Conservation (phyloP, 1,140 invertebrate species). For the Drosophila sechellia region DNA sequence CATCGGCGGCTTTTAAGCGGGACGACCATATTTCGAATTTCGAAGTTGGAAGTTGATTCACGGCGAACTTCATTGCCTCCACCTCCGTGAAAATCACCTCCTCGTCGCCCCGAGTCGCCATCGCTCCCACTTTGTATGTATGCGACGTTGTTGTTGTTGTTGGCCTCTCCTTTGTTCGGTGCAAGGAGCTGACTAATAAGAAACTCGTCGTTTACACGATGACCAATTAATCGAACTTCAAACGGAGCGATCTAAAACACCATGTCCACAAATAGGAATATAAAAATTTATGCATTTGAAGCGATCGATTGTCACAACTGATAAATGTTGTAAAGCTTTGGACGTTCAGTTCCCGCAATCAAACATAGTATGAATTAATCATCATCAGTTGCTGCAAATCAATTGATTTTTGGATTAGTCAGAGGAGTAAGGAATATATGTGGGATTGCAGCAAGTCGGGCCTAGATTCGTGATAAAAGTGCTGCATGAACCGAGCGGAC, state of each 20-base stretch:
- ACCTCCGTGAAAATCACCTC: neutral
- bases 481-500: conserved; percentile 12
- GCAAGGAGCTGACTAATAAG: conserved; percentile 47
- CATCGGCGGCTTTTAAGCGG: conserved; percentile 53
- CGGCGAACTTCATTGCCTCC: conserved; percentile 52
- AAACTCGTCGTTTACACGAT: conserved; percentile 34
- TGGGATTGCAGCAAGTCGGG: neutral
- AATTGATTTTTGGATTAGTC: neutral
- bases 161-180: conserved; percentile 52
- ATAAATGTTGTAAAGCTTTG: neutral
- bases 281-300: no score
- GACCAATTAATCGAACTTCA: conserved; percentile 36
- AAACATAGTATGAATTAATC: neutral
- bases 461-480: neutral
- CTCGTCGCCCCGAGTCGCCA: neutral
- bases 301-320: no score
- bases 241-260: conserved; percentile 1
- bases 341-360: neutral
- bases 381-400: neutral
- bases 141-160: conserved; percentile 14
- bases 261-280: no score
- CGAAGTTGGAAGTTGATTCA: conserved; percentile 77
- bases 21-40: conserved; percentile 70
- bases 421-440: neutral
- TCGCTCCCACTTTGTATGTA: conserved; percentile 32